Conservation (phyloP, 2,113 vertebrate species). For the Plectropomus leopardus region DNA sequence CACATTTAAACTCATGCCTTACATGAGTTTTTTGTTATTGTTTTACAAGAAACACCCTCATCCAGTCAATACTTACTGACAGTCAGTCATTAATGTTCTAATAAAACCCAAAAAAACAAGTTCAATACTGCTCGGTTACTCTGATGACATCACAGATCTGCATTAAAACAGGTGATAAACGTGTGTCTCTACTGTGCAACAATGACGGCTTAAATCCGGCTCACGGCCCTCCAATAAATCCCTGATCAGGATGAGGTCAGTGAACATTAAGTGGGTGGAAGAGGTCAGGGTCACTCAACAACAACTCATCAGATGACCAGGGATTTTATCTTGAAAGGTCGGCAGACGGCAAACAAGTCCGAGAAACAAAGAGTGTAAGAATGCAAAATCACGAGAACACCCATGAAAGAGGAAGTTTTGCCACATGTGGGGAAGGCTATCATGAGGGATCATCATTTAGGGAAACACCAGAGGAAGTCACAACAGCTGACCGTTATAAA, state of each 20-base stretch:
- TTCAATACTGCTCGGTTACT: not conserved
- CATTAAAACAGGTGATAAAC: not conserved
- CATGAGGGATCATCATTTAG: slow-evolving; percentile 13
- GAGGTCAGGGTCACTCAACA: not conserved
- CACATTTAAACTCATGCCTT: not conserved
- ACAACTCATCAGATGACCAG: not conserved
- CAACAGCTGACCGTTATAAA: slow-evolving; percentile 3
- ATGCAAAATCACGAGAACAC: slow-evolving; percentile 28
- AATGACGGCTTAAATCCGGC: not conserved
- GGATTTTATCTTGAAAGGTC: not conserved
- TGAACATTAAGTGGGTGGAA: not conserved
- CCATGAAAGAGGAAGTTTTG: slow-evolving; percentile 26
- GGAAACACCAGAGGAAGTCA: slow-evolving; percentile 31
- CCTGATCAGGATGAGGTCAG: not conserved
- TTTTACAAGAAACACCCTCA: not conserved
- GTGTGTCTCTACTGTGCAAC: not conserved
- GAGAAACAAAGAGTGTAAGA: not conserved
- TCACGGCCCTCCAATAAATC: not conserved
- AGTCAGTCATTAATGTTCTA: not conserved
- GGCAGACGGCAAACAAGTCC: not conserved
- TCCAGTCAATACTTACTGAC: not conserved
- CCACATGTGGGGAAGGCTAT: not conserved
- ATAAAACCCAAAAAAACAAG: slow-evolving; percentile 15
- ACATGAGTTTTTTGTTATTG: not conserved
- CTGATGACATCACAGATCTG: not conserved